A percentile compares a stretch with the other conserved stretches of the same genome.
Conservation (phyloP, 2,113 vertebrate species). For the Mohoua ochrocephala region DNA sequence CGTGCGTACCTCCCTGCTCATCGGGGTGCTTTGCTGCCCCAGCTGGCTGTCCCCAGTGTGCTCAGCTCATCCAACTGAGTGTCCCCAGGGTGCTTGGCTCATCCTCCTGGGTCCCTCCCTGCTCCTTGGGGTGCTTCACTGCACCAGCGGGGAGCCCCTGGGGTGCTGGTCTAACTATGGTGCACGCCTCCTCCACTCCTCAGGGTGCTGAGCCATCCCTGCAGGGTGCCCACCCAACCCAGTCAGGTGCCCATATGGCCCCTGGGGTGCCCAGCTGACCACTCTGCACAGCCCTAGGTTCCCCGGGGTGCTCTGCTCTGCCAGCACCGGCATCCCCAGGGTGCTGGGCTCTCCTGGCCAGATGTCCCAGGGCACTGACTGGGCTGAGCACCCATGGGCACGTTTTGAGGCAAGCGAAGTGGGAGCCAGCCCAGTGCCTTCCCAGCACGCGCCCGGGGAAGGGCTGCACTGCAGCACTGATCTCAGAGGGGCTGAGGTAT, state of each 20-base stretch:
- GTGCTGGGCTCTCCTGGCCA: fast-evolving
- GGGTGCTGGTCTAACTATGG: neutral
- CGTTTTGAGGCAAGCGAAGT: fast-evolving
- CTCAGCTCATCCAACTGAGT: neutral
- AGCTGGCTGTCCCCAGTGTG: too few species aligned
- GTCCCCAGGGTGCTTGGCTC: neutral
- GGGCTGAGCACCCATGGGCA: fast-evolving
- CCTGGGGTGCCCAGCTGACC: neutral
- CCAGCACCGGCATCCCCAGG: fast-evolving
- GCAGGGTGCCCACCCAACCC: too few species aligned
- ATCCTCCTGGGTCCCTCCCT: too few species aligned
- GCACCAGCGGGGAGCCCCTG: too few species aligned
- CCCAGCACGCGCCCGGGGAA: fast-evolving
- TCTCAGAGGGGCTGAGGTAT: neutral
- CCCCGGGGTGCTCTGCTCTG: fast-evolving
- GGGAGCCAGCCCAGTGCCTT: neutral
- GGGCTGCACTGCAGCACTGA: fast-evolving
- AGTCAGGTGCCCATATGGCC: neutral
- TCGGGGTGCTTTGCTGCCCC: neutral
- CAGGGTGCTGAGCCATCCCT: neutral
- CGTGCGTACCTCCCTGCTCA: neutral
- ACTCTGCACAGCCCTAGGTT: too few species aligned
- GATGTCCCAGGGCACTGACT: neutral
- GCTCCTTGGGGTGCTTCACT: neutral
- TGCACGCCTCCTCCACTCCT: neutral